phyloP scores from a whole-genome alignment of 2,113 vertebrate genomes.

The Apistogramma diplotaenia region DNA sequence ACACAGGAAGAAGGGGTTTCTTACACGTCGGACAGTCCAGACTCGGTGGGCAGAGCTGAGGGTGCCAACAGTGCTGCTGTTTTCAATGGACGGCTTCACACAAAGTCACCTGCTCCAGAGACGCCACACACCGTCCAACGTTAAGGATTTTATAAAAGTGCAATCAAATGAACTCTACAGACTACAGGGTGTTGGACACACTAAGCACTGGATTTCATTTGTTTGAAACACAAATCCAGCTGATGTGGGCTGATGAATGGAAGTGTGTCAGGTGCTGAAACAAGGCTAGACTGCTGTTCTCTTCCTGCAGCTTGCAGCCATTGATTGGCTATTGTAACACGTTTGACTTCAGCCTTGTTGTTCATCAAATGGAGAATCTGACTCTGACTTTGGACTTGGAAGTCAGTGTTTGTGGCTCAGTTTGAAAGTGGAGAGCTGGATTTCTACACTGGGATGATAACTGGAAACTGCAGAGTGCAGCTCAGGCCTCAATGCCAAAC shows the following conservation, averaged over 20 bases:
- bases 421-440: slow-evolving; percentile 24
- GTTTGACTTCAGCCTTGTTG: background rate
- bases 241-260: slow-evolving; percentile 14
- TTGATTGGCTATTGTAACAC: slow-evolving; percentile 42
- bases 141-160: slow-evolving; percentile 37
- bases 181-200: slow-evolving; percentile 34
- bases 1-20: slow-evolving; percentile 4
- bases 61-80: background rate
- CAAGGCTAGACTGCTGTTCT: slow-evolving; percentile 4
- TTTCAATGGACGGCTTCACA: background rate
- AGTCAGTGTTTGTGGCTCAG: background rate
- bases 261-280: background rate
- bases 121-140: slow-evolving; percentile 1
- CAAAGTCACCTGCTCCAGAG: slow-evolving; percentile 8
- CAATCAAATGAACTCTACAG: slow-evolving; percentile 47
- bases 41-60: background rate
- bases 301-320: slow-evolving; percentile 23
- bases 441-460: slow-evolving; percentile 42
- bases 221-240: slow-evolving; percentile 39
- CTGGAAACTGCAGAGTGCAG: slow-evolving; percentile 45
- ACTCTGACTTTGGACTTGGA: slow-evolving; percentile 2
- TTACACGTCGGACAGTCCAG: background rate
- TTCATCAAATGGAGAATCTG: background rate
- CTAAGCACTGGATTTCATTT: slow-evolving; percentile 61
- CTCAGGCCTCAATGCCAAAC: slow-evolving; percentile 53